These are phyloP conservation scores for Corapipo altera DNA, from an alignment of 2,113 vertebrate species.

Conservation along the genomic window DNA sequence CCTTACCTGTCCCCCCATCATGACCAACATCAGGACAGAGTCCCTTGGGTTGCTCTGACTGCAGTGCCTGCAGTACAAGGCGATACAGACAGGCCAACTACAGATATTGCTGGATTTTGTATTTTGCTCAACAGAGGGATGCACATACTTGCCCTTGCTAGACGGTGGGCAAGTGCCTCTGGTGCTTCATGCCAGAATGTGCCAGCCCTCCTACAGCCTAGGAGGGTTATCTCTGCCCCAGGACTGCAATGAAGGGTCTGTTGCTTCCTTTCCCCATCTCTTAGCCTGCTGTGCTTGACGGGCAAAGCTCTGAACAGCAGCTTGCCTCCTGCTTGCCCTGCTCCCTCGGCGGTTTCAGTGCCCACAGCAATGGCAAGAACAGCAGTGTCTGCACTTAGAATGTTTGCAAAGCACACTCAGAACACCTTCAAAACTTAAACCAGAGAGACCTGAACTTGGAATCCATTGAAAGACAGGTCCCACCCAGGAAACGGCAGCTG, in stretches of 20 bases:
- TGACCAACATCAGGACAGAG: neutral
- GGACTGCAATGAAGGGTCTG: neutral
- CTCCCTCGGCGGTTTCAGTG: neutral
- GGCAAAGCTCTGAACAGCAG: neutral
- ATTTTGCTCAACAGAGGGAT: neutral
- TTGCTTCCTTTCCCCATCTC: neutral
- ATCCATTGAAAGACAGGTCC: neutral
- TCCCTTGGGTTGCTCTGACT: neutral
- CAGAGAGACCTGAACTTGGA: neutral
- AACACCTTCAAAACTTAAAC: neutral
- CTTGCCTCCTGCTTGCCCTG: neutral
- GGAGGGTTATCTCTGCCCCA: neutral
- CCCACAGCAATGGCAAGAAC: neutral
- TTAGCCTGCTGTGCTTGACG: neutral
- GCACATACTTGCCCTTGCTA: neutral
- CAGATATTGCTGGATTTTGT: neutral
- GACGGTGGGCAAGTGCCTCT: neutral
- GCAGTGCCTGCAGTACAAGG: neutral
- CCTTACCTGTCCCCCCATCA: neutral
- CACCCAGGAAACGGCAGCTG: neutral
- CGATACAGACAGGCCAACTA: neutral
- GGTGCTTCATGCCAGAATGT: neutral
- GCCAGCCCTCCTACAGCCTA: neutral
- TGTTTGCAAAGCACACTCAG: neutral
- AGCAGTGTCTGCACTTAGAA: neutral